Conservation (phyloP, 2,113 vertebrate species). For the Bungarus multicinctus region DNA sequence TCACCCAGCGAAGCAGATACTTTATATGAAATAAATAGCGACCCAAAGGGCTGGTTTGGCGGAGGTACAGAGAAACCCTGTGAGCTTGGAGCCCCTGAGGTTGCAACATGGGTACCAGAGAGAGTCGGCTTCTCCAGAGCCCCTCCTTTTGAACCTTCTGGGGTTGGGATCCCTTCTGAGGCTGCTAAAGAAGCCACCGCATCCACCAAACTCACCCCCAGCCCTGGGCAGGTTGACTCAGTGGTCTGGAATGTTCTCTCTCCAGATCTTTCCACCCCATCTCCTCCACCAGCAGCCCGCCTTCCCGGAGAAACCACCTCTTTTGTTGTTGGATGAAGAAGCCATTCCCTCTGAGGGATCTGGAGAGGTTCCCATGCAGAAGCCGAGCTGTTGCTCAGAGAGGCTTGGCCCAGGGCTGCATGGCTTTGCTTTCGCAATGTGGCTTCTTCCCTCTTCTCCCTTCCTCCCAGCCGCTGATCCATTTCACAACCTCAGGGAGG, state of each 20-base stretch:
- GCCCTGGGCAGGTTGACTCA: background rate
- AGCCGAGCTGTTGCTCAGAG: background rate
- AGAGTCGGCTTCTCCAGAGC: background rate
- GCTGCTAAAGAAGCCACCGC: background rate
- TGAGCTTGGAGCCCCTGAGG: background rate
- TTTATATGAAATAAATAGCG: background rate
- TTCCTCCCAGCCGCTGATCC: background rate
- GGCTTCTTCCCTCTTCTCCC: background rate
- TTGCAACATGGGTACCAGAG: too few relatives aligned
- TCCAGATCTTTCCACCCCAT: background rate
- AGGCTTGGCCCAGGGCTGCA: constrained; percentile 14
- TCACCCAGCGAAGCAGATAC: background rate
- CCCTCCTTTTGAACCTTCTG: background rate
- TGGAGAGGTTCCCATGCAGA: background rate
- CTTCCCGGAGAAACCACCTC: constrained; percentile 47
- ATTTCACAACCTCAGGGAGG: background rate
- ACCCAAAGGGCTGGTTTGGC: background rate
- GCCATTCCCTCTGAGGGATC: background rate
- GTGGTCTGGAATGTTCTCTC: background rate
- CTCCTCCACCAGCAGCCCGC: background rate
- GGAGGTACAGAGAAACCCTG: background rate
- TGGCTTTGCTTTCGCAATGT: constrained; percentile 48
- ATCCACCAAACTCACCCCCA: background rate
- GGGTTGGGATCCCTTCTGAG: background rate
- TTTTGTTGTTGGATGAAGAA: constrained; percentile 7